A percentile compares a stretch with the other conserved stretches of the same genome.
phyloP scores from a whole-genome alignment of 1,140 invertebrate species.

The Acyrthosiphon pisum region DNA sequence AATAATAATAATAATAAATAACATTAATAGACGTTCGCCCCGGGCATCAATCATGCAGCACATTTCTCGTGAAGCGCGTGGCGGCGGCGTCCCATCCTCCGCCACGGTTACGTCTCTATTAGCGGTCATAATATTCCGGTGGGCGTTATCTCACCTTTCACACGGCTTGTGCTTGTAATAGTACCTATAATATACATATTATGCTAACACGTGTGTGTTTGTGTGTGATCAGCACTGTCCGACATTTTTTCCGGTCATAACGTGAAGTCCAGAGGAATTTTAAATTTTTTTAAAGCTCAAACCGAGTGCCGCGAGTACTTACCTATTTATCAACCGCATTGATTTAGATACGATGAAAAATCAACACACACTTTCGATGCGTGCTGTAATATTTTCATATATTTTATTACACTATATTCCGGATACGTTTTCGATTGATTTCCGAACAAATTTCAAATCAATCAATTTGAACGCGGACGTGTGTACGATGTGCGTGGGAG shows the following conservation, averaged over 20 bases:
- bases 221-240: background rate
- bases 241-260: background rate
- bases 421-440: background rate
- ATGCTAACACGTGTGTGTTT: background rate
- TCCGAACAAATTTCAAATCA: background rate
- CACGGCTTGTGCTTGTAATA: background rate
- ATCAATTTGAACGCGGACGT: background rate
- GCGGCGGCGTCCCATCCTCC: background rate
- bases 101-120: background rate
- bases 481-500: background rate
- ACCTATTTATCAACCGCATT: background rate
- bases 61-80: background rate
- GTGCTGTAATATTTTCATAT: background rate
- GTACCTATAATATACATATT: background rate
- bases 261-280: background rate
- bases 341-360: background rate
- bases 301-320: background rate
- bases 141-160: constrained; percentile 28
- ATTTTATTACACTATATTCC: background rate
- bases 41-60: background rate
- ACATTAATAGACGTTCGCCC: background rate
- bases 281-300: background rate
- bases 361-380: background rate
- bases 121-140: constrained; percentile 12
- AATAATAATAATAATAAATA: background rate